Percentiles rank a stretch among this genome's conserved stretches.
These are phyloP conservation scores for Brienomyrus longianalis DNA, from an alignment of 2,113 vertebrate species.

Conservation along the genomic window DNA sequence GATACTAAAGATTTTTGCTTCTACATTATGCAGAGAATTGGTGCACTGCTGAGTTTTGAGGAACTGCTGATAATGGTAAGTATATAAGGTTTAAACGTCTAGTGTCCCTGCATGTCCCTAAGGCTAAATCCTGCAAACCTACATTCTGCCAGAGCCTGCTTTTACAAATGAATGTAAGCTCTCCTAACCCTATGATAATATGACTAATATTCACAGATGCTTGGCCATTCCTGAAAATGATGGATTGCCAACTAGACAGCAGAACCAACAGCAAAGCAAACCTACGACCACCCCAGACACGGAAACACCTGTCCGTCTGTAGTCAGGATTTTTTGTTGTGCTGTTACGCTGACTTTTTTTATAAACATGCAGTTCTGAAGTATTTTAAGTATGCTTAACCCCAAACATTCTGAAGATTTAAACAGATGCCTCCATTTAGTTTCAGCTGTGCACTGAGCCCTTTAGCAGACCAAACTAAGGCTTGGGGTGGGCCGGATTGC, in stretches of 20 bases:
- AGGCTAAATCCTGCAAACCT: not conserved
- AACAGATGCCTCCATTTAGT: conserved; percentile 48
- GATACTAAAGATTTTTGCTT: not conserved
- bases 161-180: not conserved
- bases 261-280: not conserved
- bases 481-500: conserved; percentile 19
- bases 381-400: conserved; percentile 34
- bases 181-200: not conserved
- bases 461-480: conserved; percentile 61
- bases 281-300: not conserved
- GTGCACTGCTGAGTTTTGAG: not conserved
- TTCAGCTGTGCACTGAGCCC: conserved; percentile 36
- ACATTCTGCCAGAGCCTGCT: not conserved
- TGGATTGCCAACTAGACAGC: not conserved
- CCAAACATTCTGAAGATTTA: conserved; percentile 35
- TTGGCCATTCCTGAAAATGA: not conserved
- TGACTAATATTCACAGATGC: not conserved
- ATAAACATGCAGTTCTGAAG: conserved; percentile 36
- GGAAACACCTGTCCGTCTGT: not conserved
- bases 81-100: not conserved
- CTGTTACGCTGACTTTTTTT: conserved; percentile 34
- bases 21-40: not conserved
- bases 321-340: not conserved
- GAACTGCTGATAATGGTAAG: not conserved
- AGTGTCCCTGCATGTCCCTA: not conserved